These are phyloP conservation scores for Arnoldichthys spilopterus DNA, from an alignment of 2,797 vertebrate genomes.

Conservation along the genomic window DNA sequence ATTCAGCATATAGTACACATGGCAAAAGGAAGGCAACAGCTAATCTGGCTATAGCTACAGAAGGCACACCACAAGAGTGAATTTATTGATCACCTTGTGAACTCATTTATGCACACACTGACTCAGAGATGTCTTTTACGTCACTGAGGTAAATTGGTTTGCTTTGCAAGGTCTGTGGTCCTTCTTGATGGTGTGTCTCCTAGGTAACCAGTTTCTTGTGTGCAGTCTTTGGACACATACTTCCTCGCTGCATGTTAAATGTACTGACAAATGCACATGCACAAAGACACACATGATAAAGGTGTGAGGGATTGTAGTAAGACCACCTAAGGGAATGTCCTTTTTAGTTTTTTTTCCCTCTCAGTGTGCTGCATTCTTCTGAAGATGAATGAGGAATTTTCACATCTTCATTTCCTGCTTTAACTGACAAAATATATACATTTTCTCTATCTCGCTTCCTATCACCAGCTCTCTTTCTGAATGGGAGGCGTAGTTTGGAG, in stretches of 20 bases:
- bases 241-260: slow-evolving; percentile 30
- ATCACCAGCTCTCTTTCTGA: not conserved
- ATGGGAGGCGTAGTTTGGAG: not conserved
- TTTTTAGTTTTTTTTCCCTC: not conserved
- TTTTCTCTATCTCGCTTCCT: not conserved
- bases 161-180: slow-evolving; percentile 69
- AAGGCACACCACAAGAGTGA: not conserved
- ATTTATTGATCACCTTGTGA: slow-evolving; percentile 16
- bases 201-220: slow-evolving; percentile 73
- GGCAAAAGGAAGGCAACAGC: not conserved
- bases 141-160: slow-evolving; percentile 73
- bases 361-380: not conserved
- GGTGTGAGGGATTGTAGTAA: slow-evolving; percentile 34
- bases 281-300: not conserved
- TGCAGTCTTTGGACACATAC: slow-evolving; percentile 49
- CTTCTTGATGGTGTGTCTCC: slow-evolving; percentile 75
- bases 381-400: not conserved
- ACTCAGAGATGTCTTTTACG: slow-evolving; percentile 58
- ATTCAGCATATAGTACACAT: not conserved
- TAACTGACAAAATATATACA: too few species aligned
- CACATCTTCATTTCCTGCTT: not conserved
- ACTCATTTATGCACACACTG: slow-evolving; percentile 33
- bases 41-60: not conserved
- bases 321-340: slow-evolving; percentile 9
- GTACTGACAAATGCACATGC: slow-evolving; percentile 24